Evolutionary conservation across 2,113 vertebrate species (phyloP), one percentile per base, ranked within the genome.

Genomic region (Numida meleagris): DNA sequence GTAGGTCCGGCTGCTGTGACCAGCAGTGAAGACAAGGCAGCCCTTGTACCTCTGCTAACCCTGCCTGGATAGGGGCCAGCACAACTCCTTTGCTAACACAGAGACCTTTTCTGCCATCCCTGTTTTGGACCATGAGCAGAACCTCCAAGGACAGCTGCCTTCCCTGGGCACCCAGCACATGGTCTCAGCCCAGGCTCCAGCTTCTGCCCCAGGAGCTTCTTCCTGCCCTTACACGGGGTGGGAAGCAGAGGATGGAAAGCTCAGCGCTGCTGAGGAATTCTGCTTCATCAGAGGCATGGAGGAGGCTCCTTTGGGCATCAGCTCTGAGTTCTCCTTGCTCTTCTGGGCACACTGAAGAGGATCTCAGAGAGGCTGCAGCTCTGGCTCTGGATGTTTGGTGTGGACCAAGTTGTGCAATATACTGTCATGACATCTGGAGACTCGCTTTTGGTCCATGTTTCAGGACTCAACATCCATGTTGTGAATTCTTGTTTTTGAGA

Each of bases 401-500:
- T 83, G 61, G 67, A 83, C 24, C 23, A 86, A 63, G 25, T 93
- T 86, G 48, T 0, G 2, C 57, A 83, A 31, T 27, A 5, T 71
- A 77, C 45, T 85, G 36, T 31, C 57, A 12, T 70, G 50, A 93
- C 36, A 80, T 86, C 53, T 90, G 90, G 59, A 86, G 38, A 66
- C 51, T 80, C 2, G 55, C n/a, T 90, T 95, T 71, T 95, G 76
- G 68, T 62, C 57, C n/a, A 31, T 82, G 89, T 85, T 53, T 77
- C 68, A 51, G 58, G n/a, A 25, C 43, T 86, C 76, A 90, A 63
- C 13, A 88, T 72, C 18, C 36, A 43, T 25, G 21, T 65, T 8
- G 86, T 51, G 23, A 90, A 59, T 86, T 90, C 34, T 94, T 91
- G n/a, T 51, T 87, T 91, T 82, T 82, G 24, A 88, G 82, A 95